Percentiles rank a stretch among this genome's conserved stretches.
Evolutionary conservation across 2,888 invertebrate genomes (phyloP).

Genomic region (Teinopalpus imperialis): DNA sequence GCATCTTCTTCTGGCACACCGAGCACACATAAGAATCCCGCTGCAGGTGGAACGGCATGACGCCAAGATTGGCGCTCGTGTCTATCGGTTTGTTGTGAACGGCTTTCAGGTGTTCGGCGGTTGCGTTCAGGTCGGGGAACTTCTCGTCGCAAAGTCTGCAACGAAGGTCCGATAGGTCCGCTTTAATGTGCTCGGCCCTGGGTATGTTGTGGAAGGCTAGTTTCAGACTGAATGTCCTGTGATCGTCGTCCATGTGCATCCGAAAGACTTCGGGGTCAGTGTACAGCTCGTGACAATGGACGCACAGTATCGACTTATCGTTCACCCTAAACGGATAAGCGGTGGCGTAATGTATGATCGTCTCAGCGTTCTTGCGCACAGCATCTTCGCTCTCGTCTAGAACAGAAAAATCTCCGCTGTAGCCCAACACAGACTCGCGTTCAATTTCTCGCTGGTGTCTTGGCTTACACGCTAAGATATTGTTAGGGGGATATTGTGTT

Average conservation of each 20-base stretch:
- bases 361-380: conserved; percentile 65
- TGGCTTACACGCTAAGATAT: background rate
- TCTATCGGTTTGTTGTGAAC: conserved; percentile 48
- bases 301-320: conserved; percentile 69
- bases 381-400: conserved; percentile 66
- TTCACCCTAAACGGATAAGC: conserved; percentile 72
- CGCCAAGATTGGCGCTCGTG: conserved; percentile 52
- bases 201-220: conserved; percentile 66
- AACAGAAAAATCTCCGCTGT: conserved; percentile 56
- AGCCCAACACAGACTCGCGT: conserved; percentile 18
- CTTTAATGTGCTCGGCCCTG: conserved; percentile 66
- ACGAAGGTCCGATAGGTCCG: conserved; percentile 56
- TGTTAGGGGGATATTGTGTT: too few relatives aligned
- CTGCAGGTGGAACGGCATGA: conserved; percentile 65
- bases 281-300: conserved; percentile 67
- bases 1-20: conserved; percentile 58
- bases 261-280: conserved; percentile 62
- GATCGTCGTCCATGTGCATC: conserved; percentile 61
- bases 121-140: conserved; percentile 44
- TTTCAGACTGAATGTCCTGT: conserved; percentile 53
- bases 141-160: conserved; percentile 52
- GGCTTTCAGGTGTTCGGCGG: conserved; percentile 49
- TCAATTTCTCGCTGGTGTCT: background rate
- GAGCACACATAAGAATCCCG: conserved; percentile 58
- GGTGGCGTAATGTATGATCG: conserved; percentile 62